phyloP scores from a whole-genome alignment of 1,140 invertebrate genomes.

The Watersipora subatra region DNA sequence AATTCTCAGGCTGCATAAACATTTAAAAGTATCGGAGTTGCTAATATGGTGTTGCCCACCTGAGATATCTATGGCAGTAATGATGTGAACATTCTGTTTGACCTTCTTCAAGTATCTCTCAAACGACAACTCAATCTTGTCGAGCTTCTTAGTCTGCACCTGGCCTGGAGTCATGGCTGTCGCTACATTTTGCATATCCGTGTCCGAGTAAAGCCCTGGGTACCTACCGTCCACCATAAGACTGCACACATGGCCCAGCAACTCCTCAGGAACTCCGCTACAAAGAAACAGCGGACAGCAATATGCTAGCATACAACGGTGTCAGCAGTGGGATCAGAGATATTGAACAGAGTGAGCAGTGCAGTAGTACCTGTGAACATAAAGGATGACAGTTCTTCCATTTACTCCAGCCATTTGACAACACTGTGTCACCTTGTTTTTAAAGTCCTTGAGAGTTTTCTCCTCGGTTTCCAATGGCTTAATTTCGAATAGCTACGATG shows the following conservation, averaged over 20 bases:
- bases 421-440: not conserved
- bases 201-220: slow-evolving; percentile 29
- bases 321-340: slow-evolving; percentile 5
- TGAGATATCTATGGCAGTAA: slow-evolving; percentile 31
- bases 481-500: not conserved
- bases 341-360: too few species aligned
- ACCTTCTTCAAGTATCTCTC: slow-evolving; percentile 29
- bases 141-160: slow-evolving; percentile 29
- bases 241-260: not conserved
- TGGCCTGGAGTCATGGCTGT: slow-evolving; percentile 35
- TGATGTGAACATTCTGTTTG: slow-evolving; percentile 31
- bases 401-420: not conserved
- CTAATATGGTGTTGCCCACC: too few species aligned
- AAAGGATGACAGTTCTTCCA: not conserved
- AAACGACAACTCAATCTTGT: slow-evolving; percentile 33
- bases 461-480: not conserved
- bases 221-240: slow-evolving; percentile 20
- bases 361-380: not conserved
- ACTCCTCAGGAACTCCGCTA: not conserved
- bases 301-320: not conserved
- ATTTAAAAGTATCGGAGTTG: too few species aligned
- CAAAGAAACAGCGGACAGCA: not conserved
- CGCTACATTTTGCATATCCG: slow-evolving; percentile 29
- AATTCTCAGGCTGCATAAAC: too few species aligned
- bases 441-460: not conserved